Conservation (phyloP, 2,888 invertebrate species). For the Glyphotaelius pellucidus region DNA sequence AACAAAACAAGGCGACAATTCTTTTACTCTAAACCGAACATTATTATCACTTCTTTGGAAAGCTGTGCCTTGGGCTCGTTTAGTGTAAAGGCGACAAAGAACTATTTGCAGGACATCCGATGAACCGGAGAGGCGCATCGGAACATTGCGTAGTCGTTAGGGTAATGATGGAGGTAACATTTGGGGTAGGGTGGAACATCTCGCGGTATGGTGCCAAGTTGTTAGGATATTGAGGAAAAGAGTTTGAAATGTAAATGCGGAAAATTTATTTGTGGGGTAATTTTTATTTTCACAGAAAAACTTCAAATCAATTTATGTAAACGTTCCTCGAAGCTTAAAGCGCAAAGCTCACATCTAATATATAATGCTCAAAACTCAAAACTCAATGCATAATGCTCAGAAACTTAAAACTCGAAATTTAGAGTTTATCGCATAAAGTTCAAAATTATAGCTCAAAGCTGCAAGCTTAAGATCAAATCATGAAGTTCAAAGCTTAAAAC, state of each 20-base stretch:
- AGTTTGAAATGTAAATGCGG: neutral
- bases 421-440: too few species aligned
- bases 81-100: conserved; percentile 14
- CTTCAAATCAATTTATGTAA: neutral
- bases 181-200: neutral
- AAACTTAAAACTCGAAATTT: too few species aligned
- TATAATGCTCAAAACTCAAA: too few species aligned
- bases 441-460: too few species aligned
- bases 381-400: too few species aligned
- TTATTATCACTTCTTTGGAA: neutral
- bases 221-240: neutral
- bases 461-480: too few species aligned
- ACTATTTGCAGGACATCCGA: conserved; percentile 26
- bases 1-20: neutral
- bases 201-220: neutral
- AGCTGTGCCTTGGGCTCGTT: neutral
- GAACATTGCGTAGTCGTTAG: conserved; percentile 42
- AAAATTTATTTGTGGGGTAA: neutral
- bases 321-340: too few species aligned
- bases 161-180: conserved; percentile 8
- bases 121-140: conserved; percentile 20
- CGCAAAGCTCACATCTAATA: too few species aligned
- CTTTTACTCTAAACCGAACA: neutral
- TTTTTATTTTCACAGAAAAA: neutral
- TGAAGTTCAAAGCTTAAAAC: too few species aligned